Base-by-base conservation (phyloP, 2,113 vertebrate species). In the Pterocles gutturalis region DNA sequence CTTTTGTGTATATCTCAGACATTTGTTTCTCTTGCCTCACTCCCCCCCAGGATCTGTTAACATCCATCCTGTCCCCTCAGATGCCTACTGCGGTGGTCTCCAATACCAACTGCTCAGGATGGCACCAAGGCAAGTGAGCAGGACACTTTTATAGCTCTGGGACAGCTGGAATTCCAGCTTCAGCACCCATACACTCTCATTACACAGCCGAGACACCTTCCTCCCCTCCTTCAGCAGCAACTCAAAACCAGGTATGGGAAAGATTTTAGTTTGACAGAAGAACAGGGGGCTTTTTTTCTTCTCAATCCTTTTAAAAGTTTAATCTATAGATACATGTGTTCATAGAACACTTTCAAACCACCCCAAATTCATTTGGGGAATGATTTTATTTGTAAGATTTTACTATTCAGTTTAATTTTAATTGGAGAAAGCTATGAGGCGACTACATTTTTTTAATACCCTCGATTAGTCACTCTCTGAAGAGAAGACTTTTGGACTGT, bases 1-100 rank as follows among this genome's bases (percentile, higher is more conserved):
- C 17, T 46, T 67, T 38, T n/a, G 8, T n/a, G 13, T 62, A 0
- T n/a, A 26, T 13, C 43, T 71, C 5, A 1, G 48, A 45, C 18
- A 41, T 41, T 45, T 49, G 14, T 53, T 89, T 48, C 83, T 83
- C 66, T 64, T 69, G 66, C 19, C 33, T 8, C 14, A 3, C 21
- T 45, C 22, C 5, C 8, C 8, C 3, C 20, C 0, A 1, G 16
- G 41, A 58, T 20, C 61, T 51, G 41, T 43, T 72, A 17, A 46
- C 20, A 24, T 34, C 46, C 12, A 28, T 28, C 61, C 31, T 43
- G 28, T 54, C n/a, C 54, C 54, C 31, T 81, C 58, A 65, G 55
- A 33, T 46, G 33, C 28, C 54, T n/a, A 4, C 34, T n/a, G 36
- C 1, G 3, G 41, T 8, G n/a, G 36, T 20, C n/a, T 41, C 58